Percentiles rank a stretch among this genome's conserved stretches.
These are phyloP conservation scores for Sinocyclocheilus anshuiensis DNA, from an alignment of 2,113 vertebrate species.

Conservation along the genomic window DNA sequence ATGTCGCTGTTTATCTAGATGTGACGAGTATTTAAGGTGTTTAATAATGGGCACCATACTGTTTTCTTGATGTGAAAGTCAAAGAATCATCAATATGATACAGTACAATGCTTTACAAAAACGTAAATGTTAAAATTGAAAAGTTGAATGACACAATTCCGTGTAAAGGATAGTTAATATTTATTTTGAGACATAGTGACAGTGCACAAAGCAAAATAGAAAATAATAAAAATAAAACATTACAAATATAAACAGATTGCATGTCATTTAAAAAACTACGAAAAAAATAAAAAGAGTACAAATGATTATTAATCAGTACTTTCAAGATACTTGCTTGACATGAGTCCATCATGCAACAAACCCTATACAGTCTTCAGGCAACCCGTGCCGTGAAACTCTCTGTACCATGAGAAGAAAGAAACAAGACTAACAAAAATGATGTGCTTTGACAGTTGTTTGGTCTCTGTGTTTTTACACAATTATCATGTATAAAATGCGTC, in stretches of 20 bases:
- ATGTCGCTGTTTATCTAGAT: constrained; percentile 35
- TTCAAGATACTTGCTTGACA: constrained; percentile 74
- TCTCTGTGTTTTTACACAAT: constrained; percentile 70
- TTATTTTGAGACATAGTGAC: constrained; percentile 72
- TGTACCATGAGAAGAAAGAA: constrained; percentile 70
- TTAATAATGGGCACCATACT: not conserved
- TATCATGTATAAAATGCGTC: constrained; percentile 73
- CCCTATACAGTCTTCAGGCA: constrained; percentile 81
- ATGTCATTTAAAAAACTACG: constrained; percentile 61
- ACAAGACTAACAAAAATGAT: constrained; percentile 57
- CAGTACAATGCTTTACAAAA: not conserved
- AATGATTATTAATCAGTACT: constrained; percentile 80
- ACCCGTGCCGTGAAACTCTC: constrained; percentile 84
- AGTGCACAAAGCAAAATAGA: constrained; percentile 74
- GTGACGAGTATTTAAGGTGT: not conserved
- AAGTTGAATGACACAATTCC: not conserved
- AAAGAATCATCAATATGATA: not conserved
- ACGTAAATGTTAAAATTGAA: not conserved
- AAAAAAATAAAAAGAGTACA: constrained; percentile 64
- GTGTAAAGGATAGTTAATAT: constrained; percentile 55
- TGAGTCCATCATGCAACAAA: constrained; percentile 81
- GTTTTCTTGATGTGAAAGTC: not conserved
- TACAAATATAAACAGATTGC: constrained; percentile 39
- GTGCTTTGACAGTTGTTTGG: constrained; percentile 69
- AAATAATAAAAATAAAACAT: constrained; percentile 56